Conservation (phyloP, 2,113 vertebrate species). For the Cebus imitator region DNA sequence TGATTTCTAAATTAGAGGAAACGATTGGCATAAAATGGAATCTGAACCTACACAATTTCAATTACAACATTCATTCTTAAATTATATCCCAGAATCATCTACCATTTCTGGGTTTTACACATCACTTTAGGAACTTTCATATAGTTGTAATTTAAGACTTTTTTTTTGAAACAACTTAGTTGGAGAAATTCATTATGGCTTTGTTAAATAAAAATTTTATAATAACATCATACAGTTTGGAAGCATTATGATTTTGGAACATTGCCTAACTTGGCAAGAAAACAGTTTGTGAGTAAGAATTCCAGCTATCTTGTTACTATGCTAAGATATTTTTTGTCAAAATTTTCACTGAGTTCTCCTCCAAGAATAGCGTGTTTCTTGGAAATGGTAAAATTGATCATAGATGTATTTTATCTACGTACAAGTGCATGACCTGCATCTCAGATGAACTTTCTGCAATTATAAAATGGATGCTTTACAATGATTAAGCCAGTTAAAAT, state of each 20-base stretch:
- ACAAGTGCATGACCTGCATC: not conserved
- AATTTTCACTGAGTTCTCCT: not conserved
- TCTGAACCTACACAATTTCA: not conserved
- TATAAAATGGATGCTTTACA: not conserved
- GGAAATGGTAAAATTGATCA: not conserved
- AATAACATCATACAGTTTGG: not conserved
- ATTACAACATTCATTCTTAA: not conserved
- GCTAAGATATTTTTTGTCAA: constrained; percentile 16
- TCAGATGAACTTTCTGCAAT: not conserved
- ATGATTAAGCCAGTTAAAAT: not conserved
- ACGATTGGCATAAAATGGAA: not conserved
- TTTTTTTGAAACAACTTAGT: not conserved
- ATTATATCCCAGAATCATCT: not conserved
- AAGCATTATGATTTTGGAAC: constrained; percentile 20
- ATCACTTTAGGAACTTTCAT: not conserved
- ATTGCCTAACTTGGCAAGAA: constrained; percentile 31
- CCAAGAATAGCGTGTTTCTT: not conserved
- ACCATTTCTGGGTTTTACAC: not conserved
- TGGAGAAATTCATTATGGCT: not conserved
- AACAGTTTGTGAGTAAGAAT: constrained; percentile 14
- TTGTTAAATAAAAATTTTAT: constrained; percentile 46
- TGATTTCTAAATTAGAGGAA: not conserved
- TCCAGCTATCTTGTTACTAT: constrained; percentile 31
- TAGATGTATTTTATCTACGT: not conserved
- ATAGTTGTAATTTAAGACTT: not conserved